phyloP scores from a whole-genome alignment of 2,113 vertebrate species.

The Gavia stellata region DNA sequence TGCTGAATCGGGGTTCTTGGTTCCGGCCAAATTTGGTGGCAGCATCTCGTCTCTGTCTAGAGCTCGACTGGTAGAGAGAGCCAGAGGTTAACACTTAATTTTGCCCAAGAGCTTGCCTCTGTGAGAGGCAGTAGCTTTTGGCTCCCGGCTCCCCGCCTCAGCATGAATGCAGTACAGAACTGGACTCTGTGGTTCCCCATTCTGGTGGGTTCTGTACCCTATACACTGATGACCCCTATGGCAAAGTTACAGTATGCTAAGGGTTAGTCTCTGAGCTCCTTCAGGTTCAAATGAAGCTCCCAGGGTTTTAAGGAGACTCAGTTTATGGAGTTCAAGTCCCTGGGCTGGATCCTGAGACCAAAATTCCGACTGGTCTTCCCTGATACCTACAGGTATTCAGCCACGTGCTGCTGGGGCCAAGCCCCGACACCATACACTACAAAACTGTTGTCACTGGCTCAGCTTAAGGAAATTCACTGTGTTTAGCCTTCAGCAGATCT shows the following conservation, averaged over 20 bases:
- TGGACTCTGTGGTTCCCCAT: neutral
- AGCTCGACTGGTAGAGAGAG: neutral
- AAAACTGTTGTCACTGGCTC: neutral
- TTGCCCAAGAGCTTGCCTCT: neutral
- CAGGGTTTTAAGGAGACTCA: neutral
- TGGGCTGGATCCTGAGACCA: neutral
- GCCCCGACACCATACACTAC: neutral
- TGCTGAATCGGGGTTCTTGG: neutral
- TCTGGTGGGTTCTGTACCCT: neutral
- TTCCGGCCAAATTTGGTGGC: neutral
- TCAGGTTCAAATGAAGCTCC: neutral
- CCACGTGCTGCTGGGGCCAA: fast-evolving
- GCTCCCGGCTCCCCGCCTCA: neutral
- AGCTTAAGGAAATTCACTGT: neutral
- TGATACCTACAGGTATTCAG: neutral
- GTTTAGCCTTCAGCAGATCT: neutral
- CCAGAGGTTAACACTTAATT: neutral
- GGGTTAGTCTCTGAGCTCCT: neutral
- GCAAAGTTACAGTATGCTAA: neutral
- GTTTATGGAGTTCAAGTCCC: neutral
- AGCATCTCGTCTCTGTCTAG: neutral
- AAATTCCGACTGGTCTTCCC: neutral
- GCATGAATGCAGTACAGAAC: neutral
- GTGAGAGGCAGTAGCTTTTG: neutral
- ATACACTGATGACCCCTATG: neutral